phyloP scores from a whole-genome alignment of 2,797 vertebrate species.

The Hirundo rustica region DNA sequence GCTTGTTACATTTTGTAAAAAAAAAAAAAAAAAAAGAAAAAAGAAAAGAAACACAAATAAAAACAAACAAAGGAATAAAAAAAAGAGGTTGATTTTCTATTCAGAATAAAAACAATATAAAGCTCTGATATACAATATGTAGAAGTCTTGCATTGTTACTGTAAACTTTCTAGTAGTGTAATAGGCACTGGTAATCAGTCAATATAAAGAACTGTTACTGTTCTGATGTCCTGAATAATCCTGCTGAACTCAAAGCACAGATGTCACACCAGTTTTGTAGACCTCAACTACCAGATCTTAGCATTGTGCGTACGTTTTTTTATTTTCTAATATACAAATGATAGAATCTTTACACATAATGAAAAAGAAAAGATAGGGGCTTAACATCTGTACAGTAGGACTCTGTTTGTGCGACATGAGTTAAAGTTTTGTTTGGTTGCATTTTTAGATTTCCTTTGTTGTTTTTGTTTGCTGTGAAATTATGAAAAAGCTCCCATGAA shows the following conservation, averaged over 20 bases:
- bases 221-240: constrained; percentile 73
- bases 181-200: constrained; percentile 73
- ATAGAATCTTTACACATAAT: constrained; percentile 71
- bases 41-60: neutral
- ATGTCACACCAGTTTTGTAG: constrained; percentile 83
- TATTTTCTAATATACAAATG: constrained; percentile 66
- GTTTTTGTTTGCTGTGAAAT: constrained; percentile 75
- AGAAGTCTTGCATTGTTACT: constrained; percentile 76
- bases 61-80: neutral
- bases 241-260: constrained; percentile 81
- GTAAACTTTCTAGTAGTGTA: constrained; percentile 82
- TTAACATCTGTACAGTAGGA: constrained; percentile 61
- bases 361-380: constrained; percentile 46
- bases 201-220: constrained; percentile 73
- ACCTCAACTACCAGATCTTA: constrained; percentile 76
- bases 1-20: constrained; percentile 47
- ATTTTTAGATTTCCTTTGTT: constrained; percentile 48
- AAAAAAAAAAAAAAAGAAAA: neutral
- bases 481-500: constrained; percentile 82
- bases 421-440: constrained; percentile 20
- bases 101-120: constrained; percentile 55
- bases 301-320: constrained; percentile 63
- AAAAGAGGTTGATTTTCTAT: constrained; percentile 67
- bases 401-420: constrained; percentile 70
- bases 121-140: constrained; percentile 63